Conservation (phyloP, 2,797 vertebrate genomes). For the Iguana delicatissima region DNA sequence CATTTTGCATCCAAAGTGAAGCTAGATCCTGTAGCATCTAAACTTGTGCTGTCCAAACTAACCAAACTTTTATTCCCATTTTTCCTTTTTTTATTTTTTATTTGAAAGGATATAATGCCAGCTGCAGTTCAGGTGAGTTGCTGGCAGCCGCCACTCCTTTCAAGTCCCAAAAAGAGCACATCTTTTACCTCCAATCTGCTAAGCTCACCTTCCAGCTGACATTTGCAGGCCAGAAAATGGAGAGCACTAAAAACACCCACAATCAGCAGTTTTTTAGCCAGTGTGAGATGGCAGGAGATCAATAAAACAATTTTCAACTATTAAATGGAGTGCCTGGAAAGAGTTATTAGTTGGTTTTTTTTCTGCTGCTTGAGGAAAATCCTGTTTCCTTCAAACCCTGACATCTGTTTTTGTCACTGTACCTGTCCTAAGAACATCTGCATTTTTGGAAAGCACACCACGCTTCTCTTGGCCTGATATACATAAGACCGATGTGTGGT, state of each 20-base stretch:
- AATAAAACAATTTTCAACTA: slow-evolving; percentile 21
- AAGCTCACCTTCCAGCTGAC: not conserved
- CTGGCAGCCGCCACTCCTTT: not conserved
- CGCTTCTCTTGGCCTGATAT: not conserved
- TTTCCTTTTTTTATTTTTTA: not conserved
- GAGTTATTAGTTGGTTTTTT: not conserved
- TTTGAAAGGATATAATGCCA: not conserved
- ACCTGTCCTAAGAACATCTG: not conserved
- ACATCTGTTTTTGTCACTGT: not conserved
- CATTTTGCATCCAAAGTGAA: not conserved
- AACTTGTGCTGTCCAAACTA: not conserved
- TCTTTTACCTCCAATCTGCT: not conserved
- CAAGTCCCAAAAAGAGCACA: not conserved
- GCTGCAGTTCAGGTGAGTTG: not conserved
- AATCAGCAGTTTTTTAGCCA: slow-evolving; percentile 4
- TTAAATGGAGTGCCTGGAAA: slow-evolving; percentile 8
- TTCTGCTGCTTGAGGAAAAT: not conserved
- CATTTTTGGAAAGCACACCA: not conserved
- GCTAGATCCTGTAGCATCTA: too few species aligned
- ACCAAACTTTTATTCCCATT: not conserved
- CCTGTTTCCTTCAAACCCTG: not conserved
- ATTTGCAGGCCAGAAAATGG: not conserved
- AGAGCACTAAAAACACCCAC: not conserved
- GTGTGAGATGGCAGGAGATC: not conserved
- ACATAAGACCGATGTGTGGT: not conserved